A percentile compares a stretch with the other conserved stretches of the same genome.
phyloP scores from a whole-genome alignment of 2,888 invertebrate species.

The Halocaridina rubra region DNA sequence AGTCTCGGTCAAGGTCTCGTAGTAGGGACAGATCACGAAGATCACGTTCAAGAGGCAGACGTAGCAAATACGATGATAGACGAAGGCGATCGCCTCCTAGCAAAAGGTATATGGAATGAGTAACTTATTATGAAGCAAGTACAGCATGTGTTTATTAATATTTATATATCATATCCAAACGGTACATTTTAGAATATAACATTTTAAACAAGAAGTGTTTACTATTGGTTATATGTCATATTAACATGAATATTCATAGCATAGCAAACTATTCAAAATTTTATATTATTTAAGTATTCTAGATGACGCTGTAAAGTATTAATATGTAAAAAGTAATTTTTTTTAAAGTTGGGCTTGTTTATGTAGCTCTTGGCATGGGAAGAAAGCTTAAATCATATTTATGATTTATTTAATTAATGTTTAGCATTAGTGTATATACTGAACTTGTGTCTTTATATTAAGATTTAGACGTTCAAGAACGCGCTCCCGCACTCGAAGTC shows the following conservation, averaged over 20 bases:
- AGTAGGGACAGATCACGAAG: conserved; percentile 48
- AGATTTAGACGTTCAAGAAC: conserved; percentile 55
- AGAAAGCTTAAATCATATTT: background rate
- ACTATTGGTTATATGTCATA: too few relatives aligned
- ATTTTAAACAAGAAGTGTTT: too few relatives aligned
- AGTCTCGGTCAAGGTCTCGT: conserved; percentile 38
- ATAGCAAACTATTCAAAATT: too few relatives aligned
- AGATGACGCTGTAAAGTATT: background rate
- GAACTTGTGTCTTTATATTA: background rate
- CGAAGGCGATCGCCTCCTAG: conserved; percentile 47
- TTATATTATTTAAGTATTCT: too few relatives aligned
- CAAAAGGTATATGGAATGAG: conserved; percentile 48
- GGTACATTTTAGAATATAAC: too few relatives aligned
- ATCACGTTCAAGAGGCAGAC: conserved; percentile 53
- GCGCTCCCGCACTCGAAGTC: conserved; percentile 50
- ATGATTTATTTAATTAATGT: background rate
- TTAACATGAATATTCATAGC: too few relatives aligned
- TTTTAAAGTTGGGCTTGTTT: background rate
- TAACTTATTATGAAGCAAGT: too few relatives aligned
- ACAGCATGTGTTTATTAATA: too few relatives aligned
- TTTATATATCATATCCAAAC: too few relatives aligned
- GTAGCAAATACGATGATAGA: conserved; percentile 59
- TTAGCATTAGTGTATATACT: background rate
- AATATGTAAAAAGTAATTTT: background rate
- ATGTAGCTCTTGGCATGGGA: background rate